These are phyloP conservation scores for Xestia sexstrigata DNA, from an alignment of 2,888 invertebrate genomes.

Conservation along the genomic window DNA sequence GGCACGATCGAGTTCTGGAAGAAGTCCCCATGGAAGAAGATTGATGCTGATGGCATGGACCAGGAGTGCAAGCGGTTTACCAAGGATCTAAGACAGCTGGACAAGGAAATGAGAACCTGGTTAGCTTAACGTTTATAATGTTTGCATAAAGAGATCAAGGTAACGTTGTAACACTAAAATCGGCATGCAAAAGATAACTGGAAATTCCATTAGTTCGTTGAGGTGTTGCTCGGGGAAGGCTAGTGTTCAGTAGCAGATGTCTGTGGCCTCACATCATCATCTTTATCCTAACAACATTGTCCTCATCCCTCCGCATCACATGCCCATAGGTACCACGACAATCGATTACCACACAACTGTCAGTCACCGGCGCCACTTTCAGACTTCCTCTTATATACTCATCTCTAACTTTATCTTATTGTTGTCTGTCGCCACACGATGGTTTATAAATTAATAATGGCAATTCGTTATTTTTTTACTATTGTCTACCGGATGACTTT, in stretches of 20 bases:
- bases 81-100: slow-evolving; percentile 95
- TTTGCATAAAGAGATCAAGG: neutral
- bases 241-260: neutral
- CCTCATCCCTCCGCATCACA: too few relatives aligned
- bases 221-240: neutral
- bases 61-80: slow-evolving; percentile 98
- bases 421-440: neutral
- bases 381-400: too few relatives aligned
- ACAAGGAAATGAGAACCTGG: slow-evolving; percentile 95
- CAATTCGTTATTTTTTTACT: neutral
- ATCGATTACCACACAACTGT: too few relatives aligned
- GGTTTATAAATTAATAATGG: neutral
- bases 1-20: slow-evolving; percentile 98
- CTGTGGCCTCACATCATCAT: neutral
- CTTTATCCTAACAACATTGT: too few relatives aligned
- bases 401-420: too few relatives aligned
- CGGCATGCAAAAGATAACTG: too few relatives aligned
- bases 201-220: neutral
- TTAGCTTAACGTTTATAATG: slow-evolving; percentile 70
- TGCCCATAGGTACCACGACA: too few relatives aligned
- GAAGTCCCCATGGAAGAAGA: slow-evolving; percentile 97
- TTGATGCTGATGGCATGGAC: slow-evolving; percentile 98
- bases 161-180: neutral
- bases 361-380: too few relatives aligned
- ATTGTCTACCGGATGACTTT: too few relatives aligned